These are phyloP conservation scores for Sericinus montela DNA, from an alignment of 2,888 invertebrate species.

Conservation along the genomic window DNA sequence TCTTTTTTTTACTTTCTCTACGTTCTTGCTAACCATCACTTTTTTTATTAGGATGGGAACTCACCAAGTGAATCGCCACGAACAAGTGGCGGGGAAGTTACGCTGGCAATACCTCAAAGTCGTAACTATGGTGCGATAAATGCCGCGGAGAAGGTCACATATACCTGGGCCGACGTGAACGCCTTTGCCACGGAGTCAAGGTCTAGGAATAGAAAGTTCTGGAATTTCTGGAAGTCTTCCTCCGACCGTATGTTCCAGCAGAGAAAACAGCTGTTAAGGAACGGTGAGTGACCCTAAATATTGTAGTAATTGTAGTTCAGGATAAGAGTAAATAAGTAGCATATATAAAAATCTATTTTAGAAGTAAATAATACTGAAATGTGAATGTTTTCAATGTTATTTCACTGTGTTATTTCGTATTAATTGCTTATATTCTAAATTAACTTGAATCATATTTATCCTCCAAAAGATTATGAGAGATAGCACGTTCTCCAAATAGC, in stretches of 20 bases:
- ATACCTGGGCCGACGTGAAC: slow-evolving; percentile 89
- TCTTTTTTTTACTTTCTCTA: too few species aligned
- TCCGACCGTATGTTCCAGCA: slow-evolving; percentile 62
- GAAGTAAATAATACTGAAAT: too few species aligned
- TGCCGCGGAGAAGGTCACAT: slow-evolving; percentile 78
- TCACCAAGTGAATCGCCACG: slow-evolving; percentile 52
- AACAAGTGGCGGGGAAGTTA: slow-evolving; percentile 50
- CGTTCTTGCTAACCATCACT: neutral
- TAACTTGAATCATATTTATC: too few species aligned
- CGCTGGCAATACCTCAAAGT: slow-evolving; percentile 43
- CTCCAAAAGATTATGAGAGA: too few species aligned
- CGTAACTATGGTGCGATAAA: slow-evolving; percentile 66
- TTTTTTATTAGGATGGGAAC: slow-evolving; percentile 38
- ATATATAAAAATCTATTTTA: too few species aligned
- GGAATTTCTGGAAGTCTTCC: slow-evolving; percentile 67
- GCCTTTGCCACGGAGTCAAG: slow-evolving; percentile 83
- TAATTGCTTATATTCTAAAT: too few species aligned
- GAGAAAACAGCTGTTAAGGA: slow-evolving; percentile 86
- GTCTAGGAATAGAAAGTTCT: slow-evolving; percentile 56
- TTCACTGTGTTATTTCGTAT: too few species aligned
- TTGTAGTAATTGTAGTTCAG: too few species aligned
- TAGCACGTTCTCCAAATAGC: too few species aligned
- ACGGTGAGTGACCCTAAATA: slow-evolving; percentile 68
- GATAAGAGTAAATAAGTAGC: too few species aligned
- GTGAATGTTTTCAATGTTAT: too few species aligned